phyloP scores from a whole-genome alignment of 2,797 vertebrate species.

The Philypnodon macrostomus region DNA sequence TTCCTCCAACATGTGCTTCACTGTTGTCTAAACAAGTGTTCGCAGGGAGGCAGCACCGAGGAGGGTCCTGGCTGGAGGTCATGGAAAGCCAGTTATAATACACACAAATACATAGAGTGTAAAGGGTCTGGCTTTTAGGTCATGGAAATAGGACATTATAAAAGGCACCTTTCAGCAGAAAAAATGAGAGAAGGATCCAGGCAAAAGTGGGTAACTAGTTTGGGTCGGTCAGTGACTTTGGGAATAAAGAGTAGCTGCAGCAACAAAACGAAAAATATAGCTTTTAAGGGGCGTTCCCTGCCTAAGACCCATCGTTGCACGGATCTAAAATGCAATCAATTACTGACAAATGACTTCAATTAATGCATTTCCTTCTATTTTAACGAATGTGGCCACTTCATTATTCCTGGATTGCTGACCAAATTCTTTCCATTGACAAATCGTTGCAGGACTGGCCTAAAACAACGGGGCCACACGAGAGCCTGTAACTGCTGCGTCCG shows the following conservation, averaged over 20 bases:
- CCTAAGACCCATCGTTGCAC: too few relatives aligned
- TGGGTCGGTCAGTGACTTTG: too few relatives aligned
- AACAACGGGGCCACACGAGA: slow-evolving; percentile 15
- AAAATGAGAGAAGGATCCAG: slow-evolving; percentile 62
- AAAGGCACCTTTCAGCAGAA: slow-evolving; percentile 74
- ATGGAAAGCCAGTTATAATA: slow-evolving; percentile 77
- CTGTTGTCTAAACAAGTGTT: slow-evolving; percentile 83
- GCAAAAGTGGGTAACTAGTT: background rate
- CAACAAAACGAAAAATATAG: too few relatives aligned
- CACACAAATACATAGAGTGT: slow-evolving; percentile 43
- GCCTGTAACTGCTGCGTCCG: slow-evolving; percentile 35
- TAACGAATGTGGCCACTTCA: too few relatives aligned
- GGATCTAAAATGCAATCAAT: too few relatives aligned
- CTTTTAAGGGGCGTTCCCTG: too few relatives aligned
- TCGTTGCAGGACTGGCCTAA: slow-evolving; percentile 7
- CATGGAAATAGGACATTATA: slow-evolving; percentile 74
- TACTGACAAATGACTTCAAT: too few relatives aligned
- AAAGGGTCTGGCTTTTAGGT: slow-evolving; percentile 65
- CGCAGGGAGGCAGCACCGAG: slow-evolving; percentile 67
- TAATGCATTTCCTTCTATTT: too few relatives aligned
- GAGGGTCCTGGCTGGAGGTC: slow-evolving; percentile 77
- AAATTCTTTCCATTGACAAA: slow-evolving; percentile 37
- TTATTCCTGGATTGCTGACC: background rate
- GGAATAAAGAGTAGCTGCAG: too few relatives aligned
- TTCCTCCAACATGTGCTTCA: slow-evolving; percentile 81